These are phyloP conservation scores for Fregetta grallaria DNA, from an alignment of 2,113 vertebrate species.

Conservation along the genomic window DNA sequence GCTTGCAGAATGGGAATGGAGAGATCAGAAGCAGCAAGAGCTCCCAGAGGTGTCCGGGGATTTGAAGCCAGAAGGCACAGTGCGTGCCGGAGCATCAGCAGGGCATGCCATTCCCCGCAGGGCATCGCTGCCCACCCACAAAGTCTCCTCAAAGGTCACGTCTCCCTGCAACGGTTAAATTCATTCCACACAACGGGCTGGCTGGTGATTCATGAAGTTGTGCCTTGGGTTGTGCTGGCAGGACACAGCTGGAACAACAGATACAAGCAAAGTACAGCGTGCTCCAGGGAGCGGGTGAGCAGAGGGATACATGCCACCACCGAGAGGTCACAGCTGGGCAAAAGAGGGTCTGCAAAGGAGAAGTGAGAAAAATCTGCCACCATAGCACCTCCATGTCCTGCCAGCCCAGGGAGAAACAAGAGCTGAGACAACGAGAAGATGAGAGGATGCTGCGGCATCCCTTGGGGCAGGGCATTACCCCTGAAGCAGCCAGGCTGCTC, in stretches of 20 bases:
- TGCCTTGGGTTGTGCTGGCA: not conserved
- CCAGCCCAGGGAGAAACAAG: not conserved
- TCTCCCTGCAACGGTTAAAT: not conserved
- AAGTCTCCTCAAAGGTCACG: not conserved
- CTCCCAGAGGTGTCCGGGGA: not conserved
- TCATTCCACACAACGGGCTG: not conserved
- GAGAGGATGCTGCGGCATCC: not conserved
- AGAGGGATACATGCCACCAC: not conserved
- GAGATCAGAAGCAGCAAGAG: not conserved
- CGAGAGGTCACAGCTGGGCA: not conserved
- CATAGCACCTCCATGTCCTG: not conserved
- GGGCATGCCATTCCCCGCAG: not conserved
- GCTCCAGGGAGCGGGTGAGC: not conserved
- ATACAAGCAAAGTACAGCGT: not conserved
- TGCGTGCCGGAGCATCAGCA: fast-evolving
- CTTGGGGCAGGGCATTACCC: too few relatives aligned
- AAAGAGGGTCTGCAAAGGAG: not conserved
- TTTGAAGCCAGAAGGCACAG: not conserved
- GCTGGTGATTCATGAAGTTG: not conserved
- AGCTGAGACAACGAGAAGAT: not conserved
- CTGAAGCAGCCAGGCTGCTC: not conserved
- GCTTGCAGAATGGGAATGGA: fast-evolving
- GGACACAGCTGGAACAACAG: slow-evolving; percentile 9
- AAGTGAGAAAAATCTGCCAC: not conserved
- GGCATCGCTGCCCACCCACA: not conserved